A percentile compares a stretch with the other conserved stretches of the same genome.
phyloP scores from a whole-genome alignment of 1,140 invertebrate species.

The Drosophila pseudoananassae region DNA sequence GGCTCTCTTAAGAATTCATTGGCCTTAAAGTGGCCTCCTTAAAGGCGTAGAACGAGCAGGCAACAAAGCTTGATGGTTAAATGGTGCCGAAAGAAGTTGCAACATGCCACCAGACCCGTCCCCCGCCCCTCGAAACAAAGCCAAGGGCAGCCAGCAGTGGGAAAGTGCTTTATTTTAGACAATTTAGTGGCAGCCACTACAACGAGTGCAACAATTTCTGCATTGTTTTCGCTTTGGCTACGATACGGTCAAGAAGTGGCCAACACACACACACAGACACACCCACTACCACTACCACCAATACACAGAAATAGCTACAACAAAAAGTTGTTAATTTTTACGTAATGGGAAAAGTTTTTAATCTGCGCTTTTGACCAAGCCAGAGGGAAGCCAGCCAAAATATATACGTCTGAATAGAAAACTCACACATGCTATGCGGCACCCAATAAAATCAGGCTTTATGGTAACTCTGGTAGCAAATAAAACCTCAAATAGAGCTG shows the following conservation, averaged over 20 bases:
- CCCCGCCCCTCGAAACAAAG: slow-evolving; percentile 18
- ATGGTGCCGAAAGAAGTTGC: slow-evolving; percentile 48
- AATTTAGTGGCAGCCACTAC: slow-evolving; percentile 56
- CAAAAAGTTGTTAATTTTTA: slow-evolving; percentile 76
- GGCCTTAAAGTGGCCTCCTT: slow-evolving; percentile 27
- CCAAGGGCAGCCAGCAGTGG: slow-evolving; percentile 22
- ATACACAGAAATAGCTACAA: slow-evolving; percentile 19
- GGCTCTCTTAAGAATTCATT: slow-evolving; percentile 23
- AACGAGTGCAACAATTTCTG: slow-evolving; percentile 60
- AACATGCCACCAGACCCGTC: background rate
- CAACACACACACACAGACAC: slow-evolving; percentile 4
- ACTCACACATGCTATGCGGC: slow-evolving; percentile 27
- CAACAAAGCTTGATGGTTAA: slow-evolving; percentile 49
- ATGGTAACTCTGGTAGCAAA: slow-evolving; percentile 52
- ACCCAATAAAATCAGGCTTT: slow-evolving; percentile 73
- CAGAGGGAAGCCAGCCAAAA: slow-evolving; percentile 8
- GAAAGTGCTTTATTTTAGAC: slow-evolving; percentile 56
- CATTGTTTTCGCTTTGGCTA: slow-evolving; percentile 10
- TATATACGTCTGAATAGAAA: slow-evolving; percentile 2
- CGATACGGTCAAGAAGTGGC: slow-evolving; percentile 39
- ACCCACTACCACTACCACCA: slow-evolving; percentile 7
- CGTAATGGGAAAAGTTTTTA: slow-evolving; percentile 80
- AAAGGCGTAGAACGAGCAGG: slow-evolving; percentile 20
- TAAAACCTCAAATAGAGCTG: slow-evolving; percentile 51
- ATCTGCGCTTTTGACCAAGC: slow-evolving; percentile 51